Evolutionary conservation across 2,888 invertebrate species (phyloP), one percentile per base, ranked within the genome.

Genomic region (Hesperia comma): DNA sequence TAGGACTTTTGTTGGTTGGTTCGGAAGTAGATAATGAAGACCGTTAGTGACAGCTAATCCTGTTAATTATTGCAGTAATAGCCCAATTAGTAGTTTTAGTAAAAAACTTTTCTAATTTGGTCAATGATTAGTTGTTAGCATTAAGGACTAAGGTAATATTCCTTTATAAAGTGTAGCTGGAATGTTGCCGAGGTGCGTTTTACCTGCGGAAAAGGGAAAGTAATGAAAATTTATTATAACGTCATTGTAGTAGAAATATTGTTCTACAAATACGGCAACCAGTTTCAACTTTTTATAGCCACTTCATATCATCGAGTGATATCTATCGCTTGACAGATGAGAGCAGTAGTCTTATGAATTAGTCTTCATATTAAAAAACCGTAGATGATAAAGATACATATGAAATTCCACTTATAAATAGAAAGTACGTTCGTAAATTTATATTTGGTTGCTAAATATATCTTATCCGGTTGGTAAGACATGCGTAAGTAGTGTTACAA

Each of bases 241-340:
- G 63, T 57, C 57, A 49, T 37, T 57, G 14, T 54, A 26, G 54
- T 64, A 61, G 55, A 54, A 61, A 60, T 63, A 68, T 66, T 63
- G 54, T 67, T 60, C 67, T 68, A 46, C 19, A 46, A 60, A 61
- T 68, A 46, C 54, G 43, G 15, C 40, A 51, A 61, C 54, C 33
- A 55, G 51, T 64, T 67, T 64, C 19, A 56, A 68, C 55, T 58
- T 67, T 70, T 58, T 69, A 69, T 70, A 71, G 68, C 68, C 68
- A 8, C 56, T 56, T 33, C 41, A 41, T 58, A 58, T 51, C 58
- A 7, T 57, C 49, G 33, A 41, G 53, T 40, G 64, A 66, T 66
- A 53, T 66, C 54, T 54, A 66, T 66, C 58, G 33, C 19, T 53
- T 66, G 64, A 66, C 60, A 60, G 54, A 66, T 66, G 64, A 53